phyloP scores from a whole-genome alignment of 1,140 invertebrate species.

The Drosophila seguyi region DNA sequence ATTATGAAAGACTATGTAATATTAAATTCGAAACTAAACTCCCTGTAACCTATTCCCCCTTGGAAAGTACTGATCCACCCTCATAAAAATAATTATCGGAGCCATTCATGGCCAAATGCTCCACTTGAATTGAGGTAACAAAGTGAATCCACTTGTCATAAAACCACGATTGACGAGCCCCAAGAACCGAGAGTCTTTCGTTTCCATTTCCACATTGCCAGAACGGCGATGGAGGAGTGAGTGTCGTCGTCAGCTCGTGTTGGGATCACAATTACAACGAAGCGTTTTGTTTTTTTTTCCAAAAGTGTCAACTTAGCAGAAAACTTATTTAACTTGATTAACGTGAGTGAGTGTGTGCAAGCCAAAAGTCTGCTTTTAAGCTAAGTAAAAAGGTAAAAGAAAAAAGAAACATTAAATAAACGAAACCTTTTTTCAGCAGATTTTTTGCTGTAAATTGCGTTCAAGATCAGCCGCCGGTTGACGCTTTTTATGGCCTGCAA shows the following conservation, averaged over 20 bases:
- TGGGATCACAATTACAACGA: constrained; percentile 57
- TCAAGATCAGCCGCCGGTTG: constrained; percentile 34
- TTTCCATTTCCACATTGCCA: constrained; percentile 22
- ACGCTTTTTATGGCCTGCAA: constrained; percentile 35
- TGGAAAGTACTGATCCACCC: constrained; percentile 19
- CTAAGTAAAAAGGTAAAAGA: constrained; percentile 16
- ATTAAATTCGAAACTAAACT: neutral
- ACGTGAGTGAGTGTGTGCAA: constrained; percentile 21
- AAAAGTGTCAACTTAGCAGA: constrained; percentile 63
- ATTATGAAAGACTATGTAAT: too few species aligned
- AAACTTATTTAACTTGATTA: constrained; percentile 13
- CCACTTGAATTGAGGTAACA: constrained; percentile 12
- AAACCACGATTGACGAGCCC: constrained; percentile 21
- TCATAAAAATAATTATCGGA: constrained; percentile 11
- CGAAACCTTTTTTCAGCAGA: constrained; percentile 30
- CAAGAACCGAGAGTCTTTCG: constrained; percentile 23
- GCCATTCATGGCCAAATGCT: constrained; percentile 22
- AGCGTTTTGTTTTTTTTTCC: constrained; percentile 16
- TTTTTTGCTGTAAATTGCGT: constrained; percentile 34
- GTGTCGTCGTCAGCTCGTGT: constrained; percentile 21
- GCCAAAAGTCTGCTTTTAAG: constrained; percentile 28
- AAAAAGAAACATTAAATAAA: constrained; percentile 2
- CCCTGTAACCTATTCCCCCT: neutral
- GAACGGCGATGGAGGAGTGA: constrained; percentile 31
- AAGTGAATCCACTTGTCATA: constrained; percentile 43